Percentiles rank a stretch among this genome's conserved stretches.
Conservation (phyloP, 2,113 vertebrate species). For the Pycnonotus jocosus region DNA sequence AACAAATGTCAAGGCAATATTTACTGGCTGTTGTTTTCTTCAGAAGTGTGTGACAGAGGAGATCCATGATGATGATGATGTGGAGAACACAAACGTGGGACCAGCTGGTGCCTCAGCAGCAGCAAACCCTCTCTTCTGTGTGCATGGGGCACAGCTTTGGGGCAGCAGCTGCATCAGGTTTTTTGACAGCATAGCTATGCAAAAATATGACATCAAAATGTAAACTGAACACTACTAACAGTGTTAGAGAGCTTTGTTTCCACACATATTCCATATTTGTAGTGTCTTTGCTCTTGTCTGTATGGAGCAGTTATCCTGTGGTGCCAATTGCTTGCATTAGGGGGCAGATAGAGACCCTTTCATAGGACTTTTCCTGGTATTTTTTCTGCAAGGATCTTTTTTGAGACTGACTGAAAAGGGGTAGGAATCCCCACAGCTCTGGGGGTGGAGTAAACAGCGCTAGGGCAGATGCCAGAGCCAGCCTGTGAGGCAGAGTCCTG, state of each 20-base stretch:
- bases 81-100: background rate
- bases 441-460: background rate
- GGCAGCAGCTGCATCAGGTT: accelerated
- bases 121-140: background rate
- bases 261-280: background rate
- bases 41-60: background rate
- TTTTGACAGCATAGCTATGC: background rate
- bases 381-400: background rate
- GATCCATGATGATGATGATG: background rate
- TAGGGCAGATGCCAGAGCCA: background rate
- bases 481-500: background rate
- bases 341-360: background rate
- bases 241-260: background rate
- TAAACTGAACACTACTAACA: background rate
- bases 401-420: background rate
- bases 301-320: background rate
- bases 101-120: background rate
- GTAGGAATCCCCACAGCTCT: background rate
- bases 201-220: background rate
- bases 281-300: background rate
- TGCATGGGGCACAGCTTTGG: background rate
- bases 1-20: background rate
- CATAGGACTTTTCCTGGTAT: background rate
- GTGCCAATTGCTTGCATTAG: background rate
- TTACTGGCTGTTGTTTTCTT: background rate